A percentile compares a stretch with the other conserved stretches of the same genome.
phyloP scores from a whole-genome alignment of 1,140 invertebrate genomes.

The Ganaspis sp. region DNA sequence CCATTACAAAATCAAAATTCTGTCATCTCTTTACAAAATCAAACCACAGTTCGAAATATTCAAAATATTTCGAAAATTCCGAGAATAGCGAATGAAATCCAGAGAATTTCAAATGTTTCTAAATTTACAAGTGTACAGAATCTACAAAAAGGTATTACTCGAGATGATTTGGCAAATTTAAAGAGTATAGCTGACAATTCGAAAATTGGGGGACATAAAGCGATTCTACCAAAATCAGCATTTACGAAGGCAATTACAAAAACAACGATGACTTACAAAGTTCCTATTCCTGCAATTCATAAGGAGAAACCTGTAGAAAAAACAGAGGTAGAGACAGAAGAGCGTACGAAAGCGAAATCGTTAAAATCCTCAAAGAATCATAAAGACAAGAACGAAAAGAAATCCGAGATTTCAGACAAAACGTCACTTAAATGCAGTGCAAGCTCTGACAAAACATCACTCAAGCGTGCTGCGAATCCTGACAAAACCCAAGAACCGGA shows the following conservation, averaged over 20 bases:
- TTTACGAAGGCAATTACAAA: slow-evolving; percentile 73
- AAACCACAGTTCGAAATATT: slow-evolving; percentile 67
- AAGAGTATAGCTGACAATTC: background rate
- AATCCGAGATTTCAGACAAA: slow-evolving; percentile 48
- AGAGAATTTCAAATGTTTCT: background rate
- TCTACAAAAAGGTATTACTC: background rate
- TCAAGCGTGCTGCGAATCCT: too few species aligned
- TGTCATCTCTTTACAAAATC: slow-evolving; percentile 67
- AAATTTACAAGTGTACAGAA: slow-evolving; percentile 12
- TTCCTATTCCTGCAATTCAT: slow-evolving; percentile 82
- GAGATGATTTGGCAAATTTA: background rate
- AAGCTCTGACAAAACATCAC: too few species aligned
- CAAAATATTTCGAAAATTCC: slow-evolving; percentile 61
- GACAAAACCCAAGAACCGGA: slow-evolving; percentile 37
- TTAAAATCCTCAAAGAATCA: slow-evolving; percentile 52
- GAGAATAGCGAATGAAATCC: background rate
- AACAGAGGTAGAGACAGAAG: slow-evolving; percentile 68
- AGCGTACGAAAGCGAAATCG: background rate
- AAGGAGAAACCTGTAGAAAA: slow-evolving; percentile 69
- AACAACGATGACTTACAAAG: slow-evolving; percentile 84
- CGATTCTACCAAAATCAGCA: slow-evolving; percentile 70
- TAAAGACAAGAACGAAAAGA: slow-evolving; percentile 42
- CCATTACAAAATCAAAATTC: slow-evolving; percentile 66
- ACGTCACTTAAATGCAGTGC: slow-evolving; percentile 44
- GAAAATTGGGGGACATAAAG: slow-evolving; percentile 23